Evolutionary conservation across 2,113 vertebrate species (phyloP).

Genomic region (Melospiza georgiana): DNA sequence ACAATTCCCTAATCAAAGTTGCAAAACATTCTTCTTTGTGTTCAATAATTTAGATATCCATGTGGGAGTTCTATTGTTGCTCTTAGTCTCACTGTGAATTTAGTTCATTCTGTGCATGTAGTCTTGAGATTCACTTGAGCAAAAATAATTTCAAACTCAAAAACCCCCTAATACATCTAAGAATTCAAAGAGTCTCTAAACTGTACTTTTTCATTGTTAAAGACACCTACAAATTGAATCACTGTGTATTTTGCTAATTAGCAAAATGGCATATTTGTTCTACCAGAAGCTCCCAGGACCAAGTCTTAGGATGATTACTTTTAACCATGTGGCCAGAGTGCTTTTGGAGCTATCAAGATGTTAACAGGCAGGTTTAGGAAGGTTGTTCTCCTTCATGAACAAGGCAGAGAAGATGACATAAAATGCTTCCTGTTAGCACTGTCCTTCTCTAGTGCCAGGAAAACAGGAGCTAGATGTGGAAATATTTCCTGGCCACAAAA

Average conservation of each 20-base stretch:
- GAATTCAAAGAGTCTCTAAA: not conserved
- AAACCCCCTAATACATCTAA: not conserved
- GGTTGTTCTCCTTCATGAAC: accelerated
- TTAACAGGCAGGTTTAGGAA: not conserved
- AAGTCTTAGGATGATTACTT: not conserved
- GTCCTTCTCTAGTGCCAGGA: not conserved
- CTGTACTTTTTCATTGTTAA: not conserved
- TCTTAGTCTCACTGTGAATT: slow-evolving; percentile 13
- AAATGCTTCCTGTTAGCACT: not conserved
- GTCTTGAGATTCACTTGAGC: not conserved
- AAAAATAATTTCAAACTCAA: slow-evolving; percentile 28
- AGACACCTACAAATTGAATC: not conserved
- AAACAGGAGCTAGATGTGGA: not conserved
- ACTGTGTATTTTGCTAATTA: not conserved
- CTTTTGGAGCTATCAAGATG: not conserved
- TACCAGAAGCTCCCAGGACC: not conserved
- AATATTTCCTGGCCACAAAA: not conserved
- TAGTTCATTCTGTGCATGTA: slow-evolving; percentile 4
- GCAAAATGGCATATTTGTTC: not conserved
- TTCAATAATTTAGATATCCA: slow-evolving; percentile 69
- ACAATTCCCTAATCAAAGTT: slow-evolving; percentile 68
- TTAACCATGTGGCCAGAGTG: not conserved
- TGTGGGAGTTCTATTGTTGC: slow-evolving; percentile 50
- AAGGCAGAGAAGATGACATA: not conserved
- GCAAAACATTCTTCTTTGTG: slow-evolving; percentile 52